Base-by-base conservation (phyloP, 1,140 invertebrate genomes). In the Drosophila seguyi region DNA sequence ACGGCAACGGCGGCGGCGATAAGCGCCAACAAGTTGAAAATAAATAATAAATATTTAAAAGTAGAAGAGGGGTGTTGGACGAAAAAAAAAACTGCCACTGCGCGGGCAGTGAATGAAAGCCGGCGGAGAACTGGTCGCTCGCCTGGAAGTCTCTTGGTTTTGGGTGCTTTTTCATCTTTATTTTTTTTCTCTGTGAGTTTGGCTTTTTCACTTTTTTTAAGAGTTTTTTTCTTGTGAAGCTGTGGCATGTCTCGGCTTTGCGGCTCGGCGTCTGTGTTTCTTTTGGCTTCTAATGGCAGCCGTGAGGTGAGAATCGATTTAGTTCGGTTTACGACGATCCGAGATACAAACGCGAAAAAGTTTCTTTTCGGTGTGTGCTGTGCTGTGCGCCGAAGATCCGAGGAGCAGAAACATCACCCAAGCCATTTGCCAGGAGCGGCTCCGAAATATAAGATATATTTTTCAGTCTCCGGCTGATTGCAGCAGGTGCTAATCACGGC, bases 311-410 rank as follows among this genome's bases (percentile, higher is more conserved):
- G 88, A 92, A 92, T 92, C 85, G 84, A 92, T 92, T 92, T 91
- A 92, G 91, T 92, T 85, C 80, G 80, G 75, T 92, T 92, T 92
- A 92, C 80, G 83, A 87, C 81, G 88, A 92, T 90, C 91, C 71
- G 68, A 85, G 91, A 90, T 90, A 90, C 91, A 92, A 92, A 92
- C 91, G 91, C 91, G 76, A 92, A 92, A 87, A 90, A 90, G 78
- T 90, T 90, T 85, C 86, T 79, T 75, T 90, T 85, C 84, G 63
- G 71, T 86, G 75, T 52, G 50, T 77, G 82, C 20, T 36, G 66
- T 44, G 60, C 58, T 13, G 31, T 34, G 31, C 3, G 31, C 31
- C 31, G 31, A 4, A 36, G 34, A 36, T 36, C 34, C 34, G 47
- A 68, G 69, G 65, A 77, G 60, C 71, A 50, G 22, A 61, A 59